Evolutionary conservation across 2,113 vertebrate species (phyloP), one percentile per base, ranked within the genome.

Genomic region (Cynoglossus semilaevis): DNA sequence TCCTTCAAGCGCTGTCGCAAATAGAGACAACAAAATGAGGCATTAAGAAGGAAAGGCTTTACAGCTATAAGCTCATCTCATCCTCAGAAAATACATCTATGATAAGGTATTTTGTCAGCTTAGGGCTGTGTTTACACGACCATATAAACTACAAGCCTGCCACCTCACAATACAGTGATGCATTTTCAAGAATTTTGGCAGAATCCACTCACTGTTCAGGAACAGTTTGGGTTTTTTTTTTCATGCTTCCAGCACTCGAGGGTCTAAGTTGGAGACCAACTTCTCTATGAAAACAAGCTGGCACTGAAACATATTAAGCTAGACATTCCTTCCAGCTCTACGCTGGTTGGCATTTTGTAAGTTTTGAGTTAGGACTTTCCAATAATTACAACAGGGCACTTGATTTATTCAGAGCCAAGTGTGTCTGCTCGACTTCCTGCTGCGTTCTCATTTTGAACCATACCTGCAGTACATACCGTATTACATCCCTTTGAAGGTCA

Each of bases 281-380:
- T 22, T 61, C 70, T 74, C 81, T 56, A 76, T 74, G 56, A 74
- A 53, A 81, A 70, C 65, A 70, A 62, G 61, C 67, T 69, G 67
- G 76, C 72, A 63, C 51, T 51, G 17, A 71, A 47, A 57, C 49
- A 19, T 55, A 62, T 63, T 63, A 22, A 54, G 53, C 45, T 65
- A 69, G 46, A 63, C 55, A 62, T 64, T 73, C 62, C 67, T 63
- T 61, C 53, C 50, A 49, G 64, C 49, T 48, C 54, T 15, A 42
- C 54, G 77, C 56, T 22, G 51, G 66, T 73, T 56, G 49, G 55
- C 60, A 63, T 72, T 77, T 68, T 62, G 40, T 12, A 58, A 37
- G 63, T 70, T 77, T 71, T 19, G 58, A 78, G 35, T 76, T 55
- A 50, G 63, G 50, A 67, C 74, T 76, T 79, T 70, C 43, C 68